Evolutionary conservation across 2,888 invertebrate species (phyloP).

Genomic region (Drosophila dives): DNA sequence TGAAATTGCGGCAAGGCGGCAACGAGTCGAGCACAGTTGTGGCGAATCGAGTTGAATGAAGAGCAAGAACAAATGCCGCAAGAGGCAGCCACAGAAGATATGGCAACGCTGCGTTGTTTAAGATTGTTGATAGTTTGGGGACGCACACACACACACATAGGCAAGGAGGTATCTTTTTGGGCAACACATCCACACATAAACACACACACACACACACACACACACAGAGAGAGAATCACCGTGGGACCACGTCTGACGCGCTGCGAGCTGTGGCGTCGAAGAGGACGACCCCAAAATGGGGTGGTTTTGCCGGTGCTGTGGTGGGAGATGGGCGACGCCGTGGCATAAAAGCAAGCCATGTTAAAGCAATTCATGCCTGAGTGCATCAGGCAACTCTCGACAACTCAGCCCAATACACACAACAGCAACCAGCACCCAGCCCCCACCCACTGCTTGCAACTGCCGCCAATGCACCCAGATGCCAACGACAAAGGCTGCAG

Average conservation of each 20-base stretch:
- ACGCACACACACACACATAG: slow-evolving; percentile 5
- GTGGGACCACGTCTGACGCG: slow-evolving; percentile 8
- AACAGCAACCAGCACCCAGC: background rate
- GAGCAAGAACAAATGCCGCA: slow-evolving; percentile 36
- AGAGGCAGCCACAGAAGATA: slow-evolving; percentile 57
- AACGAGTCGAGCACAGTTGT: slow-evolving; percentile 11
- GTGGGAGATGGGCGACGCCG: slow-evolving; percentile 13
- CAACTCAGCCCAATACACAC: slow-evolving; percentile 8
- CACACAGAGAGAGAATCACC: background rate
- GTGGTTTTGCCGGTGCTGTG: slow-evolving; percentile 7
- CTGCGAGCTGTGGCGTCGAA: background rate
- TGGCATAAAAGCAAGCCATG: slow-evolving; percentile 69
- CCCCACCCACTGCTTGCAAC: background rate
- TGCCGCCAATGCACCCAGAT: slow-evolving; percentile 28
- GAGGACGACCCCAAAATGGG: background rate
- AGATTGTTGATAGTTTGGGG: slow-evolving; percentile 68
- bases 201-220: slow-evolving; percentile 12
- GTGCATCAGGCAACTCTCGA: slow-evolving; percentile 57
- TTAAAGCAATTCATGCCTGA: slow-evolving; percentile 77
- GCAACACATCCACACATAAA: slow-evolving; percentile 21
- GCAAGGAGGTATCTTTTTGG: slow-evolving; percentile 46
- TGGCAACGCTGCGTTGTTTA: slow-evolving; percentile 68
- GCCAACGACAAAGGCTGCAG: slow-evolving; percentile 70
- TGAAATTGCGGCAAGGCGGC: slow-evolving; percentile 7
- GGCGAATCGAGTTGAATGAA: slow-evolving; percentile 24